Percentiles rank a stretch among this genome's conserved stretches.
Conservation (phyloP, 23 tunicate genomes). For the Halocynthia roretzi region DNA sequence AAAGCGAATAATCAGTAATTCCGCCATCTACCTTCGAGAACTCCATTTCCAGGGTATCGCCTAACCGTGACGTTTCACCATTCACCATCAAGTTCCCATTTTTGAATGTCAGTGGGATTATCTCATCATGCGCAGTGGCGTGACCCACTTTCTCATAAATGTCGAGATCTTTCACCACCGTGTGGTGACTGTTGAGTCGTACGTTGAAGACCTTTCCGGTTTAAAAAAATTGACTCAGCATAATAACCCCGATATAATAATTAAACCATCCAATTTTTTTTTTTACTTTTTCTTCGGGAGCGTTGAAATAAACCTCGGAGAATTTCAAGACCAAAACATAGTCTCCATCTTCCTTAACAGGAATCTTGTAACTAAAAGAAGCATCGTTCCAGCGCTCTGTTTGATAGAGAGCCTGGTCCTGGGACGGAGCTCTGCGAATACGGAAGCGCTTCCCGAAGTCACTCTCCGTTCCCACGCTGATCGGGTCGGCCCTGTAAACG, state of each 20-base stretch:
- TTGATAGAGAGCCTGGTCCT: slow-evolving; percentile 70
- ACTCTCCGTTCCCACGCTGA: slow-evolving; percentile 52
- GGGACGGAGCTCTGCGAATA: slow-evolving; percentile 28
- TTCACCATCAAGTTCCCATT: slow-evolving; percentile 73
- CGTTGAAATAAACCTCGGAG: slow-evolving; percentile 86
- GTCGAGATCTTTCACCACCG: slow-evolving; percentile 49
- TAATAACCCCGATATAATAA: neutral
- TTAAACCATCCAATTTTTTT: neutral
- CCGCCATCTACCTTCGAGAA: slow-evolving; percentile 47
- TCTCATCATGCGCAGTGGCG: slow-evolving; percentile 77
- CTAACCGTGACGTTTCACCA: slow-evolving; percentile 64
- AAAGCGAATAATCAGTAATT: neutral
- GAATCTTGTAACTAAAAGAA: slow-evolving; percentile 58
- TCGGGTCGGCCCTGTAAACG: slow-evolving; percentile 59
- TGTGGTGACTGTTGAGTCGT: slow-evolving; percentile 73
- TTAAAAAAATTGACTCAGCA: neutral
- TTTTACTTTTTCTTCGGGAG: slow-evolving; percentile 58
- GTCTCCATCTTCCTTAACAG: slow-evolving; percentile 71
- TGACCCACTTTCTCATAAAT: slow-evolving; percentile 75
- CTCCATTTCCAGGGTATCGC: slow-evolving; percentile 54
- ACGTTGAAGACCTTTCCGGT: slow-evolving; percentile 57
- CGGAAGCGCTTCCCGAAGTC: slow-evolving; percentile 69
- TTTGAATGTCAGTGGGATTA: slow-evolving; percentile 53
- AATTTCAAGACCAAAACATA: slow-evolving; percentile 84
- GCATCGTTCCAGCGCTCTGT: slow-evolving; percentile 89